Conservation (phyloP, 2,888 invertebrate genomes). For the Lepidonotus clava region DNA sequence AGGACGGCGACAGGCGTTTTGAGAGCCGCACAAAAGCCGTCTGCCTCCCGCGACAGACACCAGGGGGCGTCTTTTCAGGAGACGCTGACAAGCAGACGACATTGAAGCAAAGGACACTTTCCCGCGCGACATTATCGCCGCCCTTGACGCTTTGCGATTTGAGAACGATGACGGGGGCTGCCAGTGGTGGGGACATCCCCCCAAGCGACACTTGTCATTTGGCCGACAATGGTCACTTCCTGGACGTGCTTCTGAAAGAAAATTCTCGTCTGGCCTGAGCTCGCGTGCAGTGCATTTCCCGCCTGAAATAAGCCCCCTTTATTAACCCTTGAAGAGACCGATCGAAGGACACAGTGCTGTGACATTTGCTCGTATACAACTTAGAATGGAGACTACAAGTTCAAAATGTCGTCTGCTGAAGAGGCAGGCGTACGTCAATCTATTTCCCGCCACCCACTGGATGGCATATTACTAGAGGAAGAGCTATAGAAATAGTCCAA, state of each 20-base stretch:
- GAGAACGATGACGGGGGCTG: not conserved
- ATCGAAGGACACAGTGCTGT: slow-evolving; percentile 20
- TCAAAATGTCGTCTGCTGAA: too few relatives aligned
- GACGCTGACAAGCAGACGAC: slow-evolving; percentile 42
- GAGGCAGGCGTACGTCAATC: too few relatives aligned
- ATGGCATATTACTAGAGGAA: too few relatives aligned
- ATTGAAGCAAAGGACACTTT: not conserved
- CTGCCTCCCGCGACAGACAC: not conserved
- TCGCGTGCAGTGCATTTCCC: too few relatives aligned
- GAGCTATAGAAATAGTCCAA: too few relatives aligned
- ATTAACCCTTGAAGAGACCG: not conserved
- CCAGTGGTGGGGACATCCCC: not conserved
- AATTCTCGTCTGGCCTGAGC: too few relatives aligned
- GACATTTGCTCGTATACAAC: not conserved
- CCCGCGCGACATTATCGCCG: slow-evolving; percentile 12
- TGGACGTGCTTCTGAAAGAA: too few relatives aligned
- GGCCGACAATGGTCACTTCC: slow-evolving; percentile 15
- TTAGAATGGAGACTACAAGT: too few relatives aligned
- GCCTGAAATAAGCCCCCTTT: slow-evolving; percentile 15
- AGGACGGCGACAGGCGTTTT: too few relatives aligned
- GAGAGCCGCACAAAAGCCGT: too few relatives aligned
- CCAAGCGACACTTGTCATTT: slow-evolving; percentile 20
- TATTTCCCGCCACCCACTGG: too few relatives aligned
- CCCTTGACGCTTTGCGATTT: too few relatives aligned
- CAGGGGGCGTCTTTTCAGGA: slow-evolving; percentile 3